These are phyloP conservation scores for Drosophila suzukii DNA, from an alignment of 1,140 invertebrate species.

Conservation along the genomic window DNA sequence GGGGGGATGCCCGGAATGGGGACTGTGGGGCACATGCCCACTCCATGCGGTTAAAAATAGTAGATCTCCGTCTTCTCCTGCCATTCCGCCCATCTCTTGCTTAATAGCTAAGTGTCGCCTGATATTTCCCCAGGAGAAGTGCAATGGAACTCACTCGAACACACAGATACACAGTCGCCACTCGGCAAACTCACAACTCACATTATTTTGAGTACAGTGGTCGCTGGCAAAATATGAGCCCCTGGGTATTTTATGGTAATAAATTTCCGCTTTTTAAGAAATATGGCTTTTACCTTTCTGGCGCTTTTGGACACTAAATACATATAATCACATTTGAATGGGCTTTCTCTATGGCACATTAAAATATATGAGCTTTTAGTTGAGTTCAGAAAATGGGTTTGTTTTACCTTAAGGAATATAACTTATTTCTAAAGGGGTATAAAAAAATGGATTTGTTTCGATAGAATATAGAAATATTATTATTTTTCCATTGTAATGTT, in stretches of 20 bases:
- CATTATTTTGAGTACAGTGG: constrained; percentile 25
- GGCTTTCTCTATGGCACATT: constrained; percentile 19
- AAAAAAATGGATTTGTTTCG: not conserved
- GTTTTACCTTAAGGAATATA: not conserved
- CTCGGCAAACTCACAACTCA: constrained; percentile 1
- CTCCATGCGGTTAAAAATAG: constrained; percentile 65
- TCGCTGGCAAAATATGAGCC: constrained; percentile 5
- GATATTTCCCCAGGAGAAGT: constrained; percentile 35
- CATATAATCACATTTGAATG: constrained; percentile 14
- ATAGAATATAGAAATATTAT: not conserved
- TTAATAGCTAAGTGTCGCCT: constrained; percentile 63
- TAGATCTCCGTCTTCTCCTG: constrained; percentile 17
- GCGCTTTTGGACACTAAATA: constrained; percentile 12
- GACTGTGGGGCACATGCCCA: constrained; percentile 54
- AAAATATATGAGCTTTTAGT: constrained; percentile 5
- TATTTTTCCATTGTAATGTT: too few species aligned
- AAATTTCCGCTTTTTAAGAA: constrained; percentile 2
- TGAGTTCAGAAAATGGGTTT: not conserved
- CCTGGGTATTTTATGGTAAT: constrained; percentile 10
- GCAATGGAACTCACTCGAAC: constrained; percentile 32
- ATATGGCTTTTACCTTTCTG: constrained; percentile 17
- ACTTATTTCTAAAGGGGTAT: not conserved
- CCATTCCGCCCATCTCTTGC: constrained; percentile 36
- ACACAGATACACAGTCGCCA: constrained; percentile 11
- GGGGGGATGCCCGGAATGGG: constrained; percentile 28